These are phyloP conservation scores for Andrena bucephala DNA, from an alignment of 2,888 invertebrate genomes.

Conservation along the genomic window DNA sequence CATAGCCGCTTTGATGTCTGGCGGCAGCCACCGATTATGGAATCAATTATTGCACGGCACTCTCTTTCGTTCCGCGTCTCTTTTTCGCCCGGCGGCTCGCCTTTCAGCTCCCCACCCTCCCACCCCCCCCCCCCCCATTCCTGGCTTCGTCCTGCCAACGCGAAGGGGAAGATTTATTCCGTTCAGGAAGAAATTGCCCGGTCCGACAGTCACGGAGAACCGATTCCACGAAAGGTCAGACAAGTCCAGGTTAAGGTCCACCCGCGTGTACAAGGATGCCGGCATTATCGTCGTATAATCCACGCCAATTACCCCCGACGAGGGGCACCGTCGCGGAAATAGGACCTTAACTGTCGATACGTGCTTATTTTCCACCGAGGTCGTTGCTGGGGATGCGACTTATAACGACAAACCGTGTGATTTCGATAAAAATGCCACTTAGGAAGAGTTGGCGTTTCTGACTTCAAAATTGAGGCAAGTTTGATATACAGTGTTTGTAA, in stretches of 20 bases:
- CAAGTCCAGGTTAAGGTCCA: constrained; percentile 68
- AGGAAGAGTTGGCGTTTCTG: constrained; percentile 7
- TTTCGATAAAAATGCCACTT: constrained; percentile 32
- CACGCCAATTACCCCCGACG: constrained; percentile 71
- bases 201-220: constrained; percentile 70
- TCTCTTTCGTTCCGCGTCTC: constrained; percentile 56
- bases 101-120: constrained; percentile 32
- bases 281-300: constrained; percentile 72
- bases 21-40: constrained; percentile 76
- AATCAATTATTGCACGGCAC: constrained; percentile 77
- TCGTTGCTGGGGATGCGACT: constrained; percentile 24
- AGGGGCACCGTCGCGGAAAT: constrained; percentile 69
- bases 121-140: background rate
- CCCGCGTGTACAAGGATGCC: constrained; percentile 67
- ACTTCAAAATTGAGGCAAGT: background rate
- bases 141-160: constrained; percentile 34
- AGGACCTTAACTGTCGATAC: constrained; percentile 70
- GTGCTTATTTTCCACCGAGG: constrained; percentile 59
- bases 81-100: constrained; percentile 46
- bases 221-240: constrained; percentile 73
- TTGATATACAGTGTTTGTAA: background rate
- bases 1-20: constrained; percentile 75
- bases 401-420: constrained; percentile 50
- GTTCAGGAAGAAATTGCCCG: constrained; percentile 70
- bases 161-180: constrained; percentile 69